A percentile compares a stretch with the other conserved stretches of the same genome.
phyloP scores from a whole-genome alignment of 2,888 invertebrate species.

The Choristoneura rosaceana region DNA sequence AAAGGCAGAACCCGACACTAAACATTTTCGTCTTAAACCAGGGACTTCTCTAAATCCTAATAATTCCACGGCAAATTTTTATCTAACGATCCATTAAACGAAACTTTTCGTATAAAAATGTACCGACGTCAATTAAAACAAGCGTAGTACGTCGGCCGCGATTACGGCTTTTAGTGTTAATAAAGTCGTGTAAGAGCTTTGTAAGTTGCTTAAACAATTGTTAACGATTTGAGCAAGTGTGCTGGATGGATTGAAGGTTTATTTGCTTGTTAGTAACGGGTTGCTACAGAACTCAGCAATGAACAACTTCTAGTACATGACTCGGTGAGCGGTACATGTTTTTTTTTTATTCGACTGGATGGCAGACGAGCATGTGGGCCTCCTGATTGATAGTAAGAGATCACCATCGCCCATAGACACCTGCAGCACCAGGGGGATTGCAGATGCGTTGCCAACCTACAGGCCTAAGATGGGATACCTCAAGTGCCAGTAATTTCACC shows the following conservation, averaged over 20 bases:
- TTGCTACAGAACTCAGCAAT: too few relatives aligned
- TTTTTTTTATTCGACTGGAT: too few relatives aligned
- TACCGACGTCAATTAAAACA: conserved; percentile 15
- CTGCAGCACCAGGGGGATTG: too few relatives aligned
- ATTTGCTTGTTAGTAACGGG: not conserved
- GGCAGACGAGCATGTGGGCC: too few relatives aligned
- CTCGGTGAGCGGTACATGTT: too few relatives aligned
- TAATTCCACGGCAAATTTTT: conserved; percentile 31
- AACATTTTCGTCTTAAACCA: not conserved
- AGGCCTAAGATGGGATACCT: too few relatives aligned
- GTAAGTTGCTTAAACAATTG: conserved; percentile 8
- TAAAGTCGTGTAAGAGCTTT: conserved; percentile 13
- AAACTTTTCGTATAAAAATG: conserved; percentile 17
- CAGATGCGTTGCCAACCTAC: too few relatives aligned
- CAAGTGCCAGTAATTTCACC: too few relatives aligned
- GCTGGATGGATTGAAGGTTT: not conserved
- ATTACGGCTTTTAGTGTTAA: conserved; percentile 24
- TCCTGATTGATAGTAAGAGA: too few relatives aligned
- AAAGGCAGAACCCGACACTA: too few relatives aligned
- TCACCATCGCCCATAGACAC: too few relatives aligned
- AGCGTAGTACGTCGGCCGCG: not conserved
- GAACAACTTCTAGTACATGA: too few relatives aligned
- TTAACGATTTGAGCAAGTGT: conserved; percentile 14
- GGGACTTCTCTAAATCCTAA: not conserved
- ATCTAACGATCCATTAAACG: not conserved